A percentile compares a stretch with the other conserved stretches of the same genome.
phyloP scores from a whole-genome alignment of 1,140 invertebrate species.

The Cotesia typhae region DNA sequence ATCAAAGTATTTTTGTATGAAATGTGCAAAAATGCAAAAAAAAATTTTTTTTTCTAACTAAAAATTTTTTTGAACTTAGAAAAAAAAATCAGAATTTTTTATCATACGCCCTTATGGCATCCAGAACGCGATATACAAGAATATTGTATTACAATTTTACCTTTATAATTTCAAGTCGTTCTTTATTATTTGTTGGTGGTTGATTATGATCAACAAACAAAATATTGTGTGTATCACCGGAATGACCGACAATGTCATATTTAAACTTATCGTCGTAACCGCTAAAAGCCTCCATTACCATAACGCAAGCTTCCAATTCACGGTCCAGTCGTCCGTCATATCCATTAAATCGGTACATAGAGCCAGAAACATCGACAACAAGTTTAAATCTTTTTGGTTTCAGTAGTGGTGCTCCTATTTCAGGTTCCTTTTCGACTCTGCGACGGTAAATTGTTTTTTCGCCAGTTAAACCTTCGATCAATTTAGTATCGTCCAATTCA shows the following conservation, averaged over 20 bases:
- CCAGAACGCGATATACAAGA: background rate
- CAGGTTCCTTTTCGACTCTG: conserved; percentile 83
- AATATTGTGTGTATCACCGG: conserved; percentile 85
- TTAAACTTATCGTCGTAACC: conserved; percentile 89
- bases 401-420: conserved; percentile 83
- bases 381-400: conserved; percentile 91
- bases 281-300: conserved; percentile 94
- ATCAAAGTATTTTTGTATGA: no score
- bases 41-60: no score
- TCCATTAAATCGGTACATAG: conserved; percentile 96
- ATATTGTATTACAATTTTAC: conserved; percentile 50
- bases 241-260: conserved; percentile 95
- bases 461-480: conserved; percentile 93
- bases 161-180: conserved; percentile 81
- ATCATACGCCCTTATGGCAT: no score
- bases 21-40: no score
- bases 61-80: no score
- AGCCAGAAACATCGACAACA: conserved; percentile 92
- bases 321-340: conserved; percentile 92
- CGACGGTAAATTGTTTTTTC: conserved; percentile 91
- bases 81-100: no score
- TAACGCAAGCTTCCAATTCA: conserved; percentile 89
- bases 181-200: conserved; percentile 87
- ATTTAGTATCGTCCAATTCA: conserved; percentile 93
- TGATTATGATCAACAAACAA: conserved; percentile 77